Evolutionary conservation across 2,113 vertebrate species (phyloP).

Genomic region (Eulacestoma nigropectus): DNA sequence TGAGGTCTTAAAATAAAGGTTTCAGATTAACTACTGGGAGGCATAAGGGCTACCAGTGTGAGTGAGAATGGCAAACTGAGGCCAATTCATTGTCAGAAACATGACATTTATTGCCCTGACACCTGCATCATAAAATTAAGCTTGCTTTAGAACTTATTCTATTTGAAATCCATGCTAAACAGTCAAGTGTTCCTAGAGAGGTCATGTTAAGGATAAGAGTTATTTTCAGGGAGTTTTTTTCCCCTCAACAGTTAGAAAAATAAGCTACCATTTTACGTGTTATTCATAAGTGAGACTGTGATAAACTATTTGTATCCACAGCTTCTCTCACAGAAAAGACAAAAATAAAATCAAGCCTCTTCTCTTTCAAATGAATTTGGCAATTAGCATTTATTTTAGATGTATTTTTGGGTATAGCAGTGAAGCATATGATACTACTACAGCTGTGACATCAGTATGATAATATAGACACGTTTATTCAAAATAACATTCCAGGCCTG

Average conservation of each 20-base stretch:
- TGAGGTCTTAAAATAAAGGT: neutral
- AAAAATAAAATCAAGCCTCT: neutral
- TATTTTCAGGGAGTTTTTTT: neutral
- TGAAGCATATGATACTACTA: neutral
- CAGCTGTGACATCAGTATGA: neutral
- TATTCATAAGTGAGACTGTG: neutral
- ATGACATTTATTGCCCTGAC: neutral
- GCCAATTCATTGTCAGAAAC: neutral
- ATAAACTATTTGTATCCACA: slow-evolving; percentile 3
- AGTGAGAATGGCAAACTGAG: neutral
- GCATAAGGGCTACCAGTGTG: neutral
- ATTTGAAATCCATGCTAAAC: neutral
- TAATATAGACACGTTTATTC: neutral
- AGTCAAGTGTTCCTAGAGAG: neutral
- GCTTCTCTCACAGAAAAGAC: neutral
- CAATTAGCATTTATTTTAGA: neutral
- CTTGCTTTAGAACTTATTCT: neutral
- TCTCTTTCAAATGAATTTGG: neutral
- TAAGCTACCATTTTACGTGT: neutral
- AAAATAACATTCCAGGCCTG: neutral
- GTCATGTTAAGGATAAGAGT: neutral
- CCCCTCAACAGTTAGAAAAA: neutral
- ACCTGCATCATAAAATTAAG: slow-evolving; percentile 8
- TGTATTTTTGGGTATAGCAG: neutral
- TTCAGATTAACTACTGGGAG: neutral